A percentile compares a stretch with the other conserved stretches of the same genome.
These are phyloP conservation scores for Stomatorhinus ivindoensis DNA, from an alignment of 2,113 vertebrate genomes.

Conservation along the genomic window DNA sequence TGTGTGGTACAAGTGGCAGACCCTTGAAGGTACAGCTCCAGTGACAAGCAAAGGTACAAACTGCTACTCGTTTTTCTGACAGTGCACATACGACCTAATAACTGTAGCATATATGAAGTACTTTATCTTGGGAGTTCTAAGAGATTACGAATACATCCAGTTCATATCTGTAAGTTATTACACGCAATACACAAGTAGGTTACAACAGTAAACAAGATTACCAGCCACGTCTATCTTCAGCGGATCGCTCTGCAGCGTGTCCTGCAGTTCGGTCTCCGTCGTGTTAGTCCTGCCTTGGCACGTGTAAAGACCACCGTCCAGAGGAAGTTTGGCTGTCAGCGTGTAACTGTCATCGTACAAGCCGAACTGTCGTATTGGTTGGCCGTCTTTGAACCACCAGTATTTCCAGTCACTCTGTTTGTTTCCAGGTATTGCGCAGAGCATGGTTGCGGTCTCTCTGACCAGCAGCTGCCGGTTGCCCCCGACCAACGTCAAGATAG, in stretches of 20 bases:
- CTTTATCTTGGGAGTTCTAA: not conserved
- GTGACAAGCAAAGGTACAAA: not conserved
- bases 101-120: not conserved
- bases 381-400: slow-evolving; percentile 43
- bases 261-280: not conserved
- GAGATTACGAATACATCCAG: not conserved
- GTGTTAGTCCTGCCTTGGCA: slow-evolving; percentile 42
- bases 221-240: slow-evolving; percentile 49
- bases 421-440: slow-evolving; percentile 35
- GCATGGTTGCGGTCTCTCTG: slow-evolving; percentile 36
- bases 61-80: not conserved
- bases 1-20: not conserved
- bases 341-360: not conserved
- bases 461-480: slow-evolving; percentile 38
- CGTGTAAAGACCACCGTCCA: slow-evolving; percentile 36
- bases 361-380: not conserved
- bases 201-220: slow-evolving; percentile 30
- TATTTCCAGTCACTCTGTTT: slow-evolving; percentile 30
- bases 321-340: slow-evolving; percentile 2
- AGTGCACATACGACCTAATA: not conserved
- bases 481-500: slow-evolving; percentile 21
- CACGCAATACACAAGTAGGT: not conserved
- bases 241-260: slow-evolving; percentile 38
- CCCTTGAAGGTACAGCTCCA: too few species aligned
- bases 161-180: not conserved